These are phyloP conservation scores for Agrypnus murinus DNA, from an alignment of 2,888 invertebrate species.

Conservation along the genomic window DNA sequence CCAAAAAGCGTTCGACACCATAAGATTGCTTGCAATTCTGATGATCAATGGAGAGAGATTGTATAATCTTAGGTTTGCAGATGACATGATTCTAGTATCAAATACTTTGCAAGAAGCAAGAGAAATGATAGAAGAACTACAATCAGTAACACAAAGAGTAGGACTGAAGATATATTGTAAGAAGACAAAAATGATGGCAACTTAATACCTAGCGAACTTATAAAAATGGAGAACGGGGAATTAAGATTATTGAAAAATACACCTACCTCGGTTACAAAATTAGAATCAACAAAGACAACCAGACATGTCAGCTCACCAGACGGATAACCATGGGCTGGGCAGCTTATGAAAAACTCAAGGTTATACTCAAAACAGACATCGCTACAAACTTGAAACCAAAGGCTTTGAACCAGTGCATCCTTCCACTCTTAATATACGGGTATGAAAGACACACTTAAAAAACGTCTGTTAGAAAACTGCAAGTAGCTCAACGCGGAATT, in stretches of 20 bases:
- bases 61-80: not conserved
- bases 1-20: too few relatives aligned
- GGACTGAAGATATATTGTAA: not conserved
- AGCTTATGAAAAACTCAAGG: not conserved
- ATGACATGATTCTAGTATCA: not conserved
- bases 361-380: not conserved
- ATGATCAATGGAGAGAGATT: not conserved
- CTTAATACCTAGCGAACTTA: not conserved
- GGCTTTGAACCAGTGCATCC: not conserved
- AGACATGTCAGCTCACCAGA: not conserved
- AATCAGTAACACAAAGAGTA: not conserved
- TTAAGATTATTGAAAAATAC: not conserved
- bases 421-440: not conserved
- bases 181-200: not conserved
- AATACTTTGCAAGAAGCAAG: not conserved
- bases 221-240: not conserved
- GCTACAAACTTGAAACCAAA: not conserved
- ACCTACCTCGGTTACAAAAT: not conserved
- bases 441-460: not conserved
- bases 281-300: not conserved
- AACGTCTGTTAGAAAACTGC: not conserved
- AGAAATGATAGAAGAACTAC: not conserved
- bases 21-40: too few relatives aligned
- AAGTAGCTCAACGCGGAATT: not conserved
- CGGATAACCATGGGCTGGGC: slow-evolving; percentile 1